Base-by-base conservation (phyloP, 2,113 vertebrate species). In the Butorides virescens region DNA sequence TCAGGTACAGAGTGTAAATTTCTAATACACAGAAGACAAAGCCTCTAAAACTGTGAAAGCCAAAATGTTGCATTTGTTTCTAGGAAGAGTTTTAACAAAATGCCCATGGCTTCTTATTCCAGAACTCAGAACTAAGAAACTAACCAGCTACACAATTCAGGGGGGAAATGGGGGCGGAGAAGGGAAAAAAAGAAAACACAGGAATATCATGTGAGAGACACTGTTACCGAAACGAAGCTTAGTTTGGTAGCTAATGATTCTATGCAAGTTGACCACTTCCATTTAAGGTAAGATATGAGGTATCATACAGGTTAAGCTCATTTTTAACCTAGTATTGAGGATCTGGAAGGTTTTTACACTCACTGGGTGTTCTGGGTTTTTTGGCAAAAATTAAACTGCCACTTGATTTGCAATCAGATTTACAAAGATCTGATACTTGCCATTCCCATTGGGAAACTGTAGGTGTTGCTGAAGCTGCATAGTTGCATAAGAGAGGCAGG, bases 401-500 rank as follows among this genome's bases (percentile, higher is more conserved):
- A 2, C 3, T 62, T 32, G 27, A n/a, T 52, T 81, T 66, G 29
- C 15, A 46, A 50, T 34, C 19, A 42, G 49, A 32, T 61, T 61
- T 52, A 4, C 65, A 56, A 36, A 74, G 36, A 11, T 49, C 49
- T 56, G 44, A 52, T 81, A 55, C 10, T 26, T 98, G 97, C 92
- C 92, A 77, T 98, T 98, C 95, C 95, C 83, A 44, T 36, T 36
- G 25, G 68, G 87, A 89, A 97, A 96, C 97, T 98, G 96, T 97
- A 98, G 97, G 97, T 97, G 97, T 36, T 98, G 97, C 97, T 98
- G 96, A 88, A 97, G 97, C 88, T 97, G 95, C 97, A 91, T 21
- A 92, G 81, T 47, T 97, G 78, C 87, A 11, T 82, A 56, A 62
- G 47, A 79, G 66, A 91, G 44, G 13, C 47, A 67, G 63, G 73